These are phyloP conservation scores for Trichonephila clavipes DNA, from an alignment of 1,140 invertebrate species.

Conservation along the genomic window DNA sequence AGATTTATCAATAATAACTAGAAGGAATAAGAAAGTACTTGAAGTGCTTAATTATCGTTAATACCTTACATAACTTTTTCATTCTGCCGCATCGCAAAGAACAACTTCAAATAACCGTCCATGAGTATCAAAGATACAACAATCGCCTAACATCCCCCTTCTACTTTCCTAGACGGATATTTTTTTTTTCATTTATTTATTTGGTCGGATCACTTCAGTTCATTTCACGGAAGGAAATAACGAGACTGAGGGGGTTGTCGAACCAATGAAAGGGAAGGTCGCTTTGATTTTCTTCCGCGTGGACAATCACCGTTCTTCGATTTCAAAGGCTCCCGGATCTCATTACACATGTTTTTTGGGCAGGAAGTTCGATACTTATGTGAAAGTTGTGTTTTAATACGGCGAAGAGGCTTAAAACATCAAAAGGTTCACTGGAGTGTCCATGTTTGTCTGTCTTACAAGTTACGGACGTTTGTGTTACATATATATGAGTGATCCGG, in stretches of 20 bases:
- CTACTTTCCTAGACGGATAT: no score
- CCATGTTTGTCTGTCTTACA: not conserved
- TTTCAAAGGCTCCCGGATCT: slow-evolving; percentile 11
- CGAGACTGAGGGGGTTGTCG: not conserved
- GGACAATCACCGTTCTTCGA: slow-evolving; percentile 15
- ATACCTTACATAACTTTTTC: no score
- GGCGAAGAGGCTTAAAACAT: not conserved
- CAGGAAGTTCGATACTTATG: not conserved
- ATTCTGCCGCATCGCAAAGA: no score
- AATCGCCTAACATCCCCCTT: no score
- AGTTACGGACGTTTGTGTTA: no score
- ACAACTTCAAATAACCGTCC: no score
- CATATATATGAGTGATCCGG: no score
- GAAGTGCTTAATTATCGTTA: no score
- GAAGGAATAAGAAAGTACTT: no score
- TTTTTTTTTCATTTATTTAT: not conserved
- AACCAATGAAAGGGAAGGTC: not conserved
- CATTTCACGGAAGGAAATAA: slow-evolving; percentile 10
- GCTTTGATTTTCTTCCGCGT: not conserved
- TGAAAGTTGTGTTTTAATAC: slow-evolving; percentile 23
- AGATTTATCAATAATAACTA: no score
- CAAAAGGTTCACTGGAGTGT: not conserved
- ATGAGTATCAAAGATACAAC: no score
- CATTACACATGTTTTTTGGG: slow-evolving; percentile 19
- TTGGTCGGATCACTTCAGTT: not conserved